Percentiles rank a stretch among this genome's conserved stretches.
phyloP scores from a whole-genome alignment of 2,113 vertebrate species.

The Phrynocephalus versicolor region DNA sequence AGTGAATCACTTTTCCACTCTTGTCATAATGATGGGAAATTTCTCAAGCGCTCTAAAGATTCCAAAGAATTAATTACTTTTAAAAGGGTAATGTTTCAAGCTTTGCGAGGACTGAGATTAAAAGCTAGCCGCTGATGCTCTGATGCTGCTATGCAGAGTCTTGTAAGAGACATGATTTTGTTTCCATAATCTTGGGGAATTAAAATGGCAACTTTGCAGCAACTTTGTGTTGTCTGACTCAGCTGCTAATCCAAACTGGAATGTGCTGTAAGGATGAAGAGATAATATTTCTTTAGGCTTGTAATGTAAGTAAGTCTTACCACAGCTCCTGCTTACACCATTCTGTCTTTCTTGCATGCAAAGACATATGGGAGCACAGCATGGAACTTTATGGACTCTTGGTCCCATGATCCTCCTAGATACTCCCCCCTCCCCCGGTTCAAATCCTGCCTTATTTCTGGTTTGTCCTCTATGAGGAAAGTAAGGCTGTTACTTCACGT shows the following conservation, averaged over 20 bases:
- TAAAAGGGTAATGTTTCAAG: no score
- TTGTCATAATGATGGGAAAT: no score
- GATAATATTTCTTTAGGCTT: background rate
- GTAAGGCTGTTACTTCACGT: no score
- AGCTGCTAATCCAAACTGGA: background rate
- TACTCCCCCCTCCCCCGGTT: background rate
- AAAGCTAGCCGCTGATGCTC: background rate
- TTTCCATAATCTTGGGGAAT: background rate
- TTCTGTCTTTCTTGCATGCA: background rate
- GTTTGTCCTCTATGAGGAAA: background rate
- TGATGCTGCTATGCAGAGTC: background rate
- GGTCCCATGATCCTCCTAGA: background rate
- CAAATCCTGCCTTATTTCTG: background rate
- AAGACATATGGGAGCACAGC: background rate
- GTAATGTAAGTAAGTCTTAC: background rate
- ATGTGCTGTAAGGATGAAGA: background rate
- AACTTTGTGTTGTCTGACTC: background rate
- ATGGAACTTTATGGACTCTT: background rate
- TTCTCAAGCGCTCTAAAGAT: no score
- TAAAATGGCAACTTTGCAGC: background rate
- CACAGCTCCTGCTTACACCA: background rate
- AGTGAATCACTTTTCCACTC: no score
- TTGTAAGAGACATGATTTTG: background rate
- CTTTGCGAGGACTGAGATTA: no score
- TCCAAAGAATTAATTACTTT: no score